A percentile compares a stretch with the other conserved stretches of the same genome.
Conservation (phyloP, 2,888 invertebrate species). For the Plebejus anna region DNA sequence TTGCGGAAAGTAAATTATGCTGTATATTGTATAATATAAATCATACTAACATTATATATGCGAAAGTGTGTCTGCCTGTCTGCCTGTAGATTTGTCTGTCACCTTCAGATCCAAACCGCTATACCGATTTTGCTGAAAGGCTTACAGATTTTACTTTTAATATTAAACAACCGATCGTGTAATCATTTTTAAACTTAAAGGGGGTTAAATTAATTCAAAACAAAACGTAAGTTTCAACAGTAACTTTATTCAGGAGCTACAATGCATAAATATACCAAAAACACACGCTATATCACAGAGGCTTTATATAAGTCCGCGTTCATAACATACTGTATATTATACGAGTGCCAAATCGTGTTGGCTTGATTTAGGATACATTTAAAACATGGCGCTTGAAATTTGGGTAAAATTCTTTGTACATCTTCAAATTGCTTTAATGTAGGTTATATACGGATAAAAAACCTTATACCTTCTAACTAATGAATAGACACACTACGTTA, state of each 20-base stretch:
- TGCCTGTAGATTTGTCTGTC: too few relatives aligned
- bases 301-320: slow-evolving; percentile 38
- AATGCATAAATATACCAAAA: slow-evolving; percentile 36
- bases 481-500: too few relatives aligned
- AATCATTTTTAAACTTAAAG: neutral
- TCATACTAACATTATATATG: too few relatives aligned
- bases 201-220: neutral
- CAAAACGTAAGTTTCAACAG: slow-evolving; percentile 27
- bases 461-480: too few relatives aligned
- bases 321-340: neutral
- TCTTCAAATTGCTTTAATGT: neutral
- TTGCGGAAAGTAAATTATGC: too few relatives aligned
- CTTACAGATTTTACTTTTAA: too few relatives aligned
- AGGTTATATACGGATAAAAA: too few relatives aligned
- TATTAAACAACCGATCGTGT: too few relatives aligned
- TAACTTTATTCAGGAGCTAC: slow-evolving; percentile 45
- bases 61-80: too few relatives aligned
- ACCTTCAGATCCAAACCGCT: too few relatives aligned
- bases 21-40: too few relatives aligned
- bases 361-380: neutral
- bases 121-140: too few relatives aligned
- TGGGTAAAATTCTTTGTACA: neutral
- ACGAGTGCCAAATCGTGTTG: neutral
- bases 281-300: slow-evolving; percentile 62
- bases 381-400: neutral